Conservation (phyloP, 2,888 invertebrate species). For the Leptopilina syphax region DNA sequence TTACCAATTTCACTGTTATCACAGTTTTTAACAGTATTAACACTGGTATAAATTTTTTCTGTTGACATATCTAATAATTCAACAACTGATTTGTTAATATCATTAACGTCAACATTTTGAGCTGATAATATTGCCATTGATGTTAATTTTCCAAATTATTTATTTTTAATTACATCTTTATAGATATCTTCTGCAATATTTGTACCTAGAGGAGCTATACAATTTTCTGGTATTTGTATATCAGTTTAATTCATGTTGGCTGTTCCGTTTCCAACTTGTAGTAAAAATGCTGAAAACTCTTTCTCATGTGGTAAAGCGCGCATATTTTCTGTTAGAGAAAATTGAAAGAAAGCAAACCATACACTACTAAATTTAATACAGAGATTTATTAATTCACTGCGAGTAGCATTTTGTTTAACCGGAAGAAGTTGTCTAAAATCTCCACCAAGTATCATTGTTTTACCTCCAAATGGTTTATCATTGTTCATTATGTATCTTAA, state of each 20-base stretch:
- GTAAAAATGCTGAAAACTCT: slow-evolving; percentile 48
- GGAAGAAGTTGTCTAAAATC: slow-evolving; percentile 47
- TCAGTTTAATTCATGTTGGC: slow-evolving; percentile 54
- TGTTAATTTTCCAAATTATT: slow-evolving; percentile 48
- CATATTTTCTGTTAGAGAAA: slow-evolving; percentile 47
- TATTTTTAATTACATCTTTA: slow-evolving; percentile 45
- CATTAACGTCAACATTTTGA: slow-evolving; percentile 56
- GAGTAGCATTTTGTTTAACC: slow-evolving; percentile 43
- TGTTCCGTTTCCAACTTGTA: slow-evolving; percentile 52
- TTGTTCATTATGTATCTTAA: slow-evolving; percentile 58
- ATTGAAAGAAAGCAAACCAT: slow-evolving; percentile 46
- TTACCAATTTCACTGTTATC: slow-evolving; percentile 36
- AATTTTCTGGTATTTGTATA: slow-evolving; percentile 47
- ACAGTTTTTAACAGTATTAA: slow-evolving; percentile 39
- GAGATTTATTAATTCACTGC: slow-evolving; percentile 47
- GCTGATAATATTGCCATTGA: slow-evolving; percentile 55
- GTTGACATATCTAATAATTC: slow-evolving; percentile 29
- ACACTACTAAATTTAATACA: slow-evolving; percentile 52
- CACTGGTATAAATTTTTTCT: slow-evolving; percentile 41
- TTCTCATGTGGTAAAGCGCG: slow-evolving; percentile 40
- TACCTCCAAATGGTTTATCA: slow-evolving; percentile 45
- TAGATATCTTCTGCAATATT: slow-evolving; percentile 51
- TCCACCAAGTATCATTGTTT: slow-evolving; percentile 43
- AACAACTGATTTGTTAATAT: slow-evolving; percentile 52
- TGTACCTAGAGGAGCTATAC: slow-evolving; percentile 42